Evolutionary conservation across 2,797 vertebrate species (phyloP).

Genomic region (Enoplosus armatus): DNA sequence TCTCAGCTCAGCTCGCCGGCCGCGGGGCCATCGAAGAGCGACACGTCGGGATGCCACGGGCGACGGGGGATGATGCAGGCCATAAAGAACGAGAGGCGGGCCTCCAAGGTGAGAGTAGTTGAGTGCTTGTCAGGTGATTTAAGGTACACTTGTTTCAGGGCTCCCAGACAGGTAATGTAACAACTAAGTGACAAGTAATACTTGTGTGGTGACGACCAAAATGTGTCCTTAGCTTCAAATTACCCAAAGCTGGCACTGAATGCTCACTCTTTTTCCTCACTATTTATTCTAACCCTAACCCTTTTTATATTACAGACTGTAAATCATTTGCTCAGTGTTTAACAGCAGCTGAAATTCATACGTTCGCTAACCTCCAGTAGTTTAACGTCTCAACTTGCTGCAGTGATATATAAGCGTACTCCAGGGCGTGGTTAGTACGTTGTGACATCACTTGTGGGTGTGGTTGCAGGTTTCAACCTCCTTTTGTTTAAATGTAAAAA

Average conservation of each 20-base stretch:
- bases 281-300: too few species aligned
- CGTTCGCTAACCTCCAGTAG: too few species aligned
- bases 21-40: constrained; percentile 76
- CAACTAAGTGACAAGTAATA: too few species aligned
- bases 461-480: too few species aligned
- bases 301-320: too few species aligned
- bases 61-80: constrained; percentile 98
- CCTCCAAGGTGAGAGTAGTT: constrained; percentile 89
- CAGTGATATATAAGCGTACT: background rate
- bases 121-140: background rate
- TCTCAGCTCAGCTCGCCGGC: constrained; percentile 91
- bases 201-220: too few species aligned
- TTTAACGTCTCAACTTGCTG: too few species aligned
- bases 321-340: too few species aligned
- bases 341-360: background rate
- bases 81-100: constrained; percentile 96
- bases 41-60: constrained; percentile 83
- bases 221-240: background rate
- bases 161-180: background rate
- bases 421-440: background rate
- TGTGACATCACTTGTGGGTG: too few species aligned
- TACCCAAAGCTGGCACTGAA: too few species aligned
- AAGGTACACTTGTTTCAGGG: background rate
- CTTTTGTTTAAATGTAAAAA: too few species aligned
- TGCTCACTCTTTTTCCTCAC: too few species aligned